Evolutionary conservation across 2,113 vertebrate genomes (phyloP).

Genomic region (Lynx canadensis): DNA sequence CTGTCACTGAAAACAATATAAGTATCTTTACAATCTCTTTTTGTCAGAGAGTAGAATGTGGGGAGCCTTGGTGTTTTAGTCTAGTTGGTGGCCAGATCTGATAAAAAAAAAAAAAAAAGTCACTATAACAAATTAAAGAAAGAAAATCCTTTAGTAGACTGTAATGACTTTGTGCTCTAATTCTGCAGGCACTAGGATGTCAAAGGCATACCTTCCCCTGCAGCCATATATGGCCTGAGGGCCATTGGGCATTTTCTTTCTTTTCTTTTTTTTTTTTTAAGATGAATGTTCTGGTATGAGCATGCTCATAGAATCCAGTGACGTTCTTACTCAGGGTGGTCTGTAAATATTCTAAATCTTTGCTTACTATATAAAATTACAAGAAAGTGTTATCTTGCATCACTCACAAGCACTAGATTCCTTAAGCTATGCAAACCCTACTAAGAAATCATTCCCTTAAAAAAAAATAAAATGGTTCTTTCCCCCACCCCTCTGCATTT

Average conservation of each 20-base stretch:
- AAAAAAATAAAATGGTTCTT: slow-evolving; percentile 43
- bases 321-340: slow-evolving; percentile 82
- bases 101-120: neutral
- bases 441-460: neutral
- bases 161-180: slow-evolving; percentile 19
- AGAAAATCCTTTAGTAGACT: slow-evolving; percentile 39
- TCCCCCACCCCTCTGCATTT: neutral
- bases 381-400: slow-evolving; percentile 77
- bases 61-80: neutral
- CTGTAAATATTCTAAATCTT: slow-evolving; percentile 85
- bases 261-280: slow-evolving; percentile 59
- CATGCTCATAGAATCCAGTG: slow-evolving; percentile 82
- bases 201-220: slow-evolving; percentile 78
- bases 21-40: neutral
- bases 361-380: slow-evolving; percentile 83
- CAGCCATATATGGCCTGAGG: slow-evolving; percentile 81
- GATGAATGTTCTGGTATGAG: slow-evolving; percentile 82
- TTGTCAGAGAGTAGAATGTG: slow-evolving; percentile 21
- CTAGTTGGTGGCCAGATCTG: neutral
- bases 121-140: slow-evolving; percentile 57
- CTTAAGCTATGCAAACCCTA: slow-evolving; percentile 57
- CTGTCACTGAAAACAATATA: neutral
- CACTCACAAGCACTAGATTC: slow-evolving; percentile 60
- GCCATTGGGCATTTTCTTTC: slow-evolving; percentile 74
- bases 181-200: slow-evolving; percentile 71